Evolutionary conservation across 1,140 invertebrate species (phyloP).

Genomic region (Sarcophaga bullata): DNA sequence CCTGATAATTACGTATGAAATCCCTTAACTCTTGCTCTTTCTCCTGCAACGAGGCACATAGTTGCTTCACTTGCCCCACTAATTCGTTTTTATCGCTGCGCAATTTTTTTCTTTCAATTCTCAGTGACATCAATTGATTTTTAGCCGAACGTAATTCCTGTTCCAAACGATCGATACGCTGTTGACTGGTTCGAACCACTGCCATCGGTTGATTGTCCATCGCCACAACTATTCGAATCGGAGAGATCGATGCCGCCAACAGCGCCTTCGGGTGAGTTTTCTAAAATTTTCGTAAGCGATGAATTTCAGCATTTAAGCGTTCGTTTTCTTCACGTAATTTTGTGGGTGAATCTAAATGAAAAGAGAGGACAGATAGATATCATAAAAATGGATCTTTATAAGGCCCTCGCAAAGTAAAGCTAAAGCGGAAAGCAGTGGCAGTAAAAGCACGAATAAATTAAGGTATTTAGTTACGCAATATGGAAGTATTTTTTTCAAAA

Average conservation of each 20-base stretch:
- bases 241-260: constrained; percentile 58
- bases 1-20: constrained; percentile 94
- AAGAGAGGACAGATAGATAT: neutral
- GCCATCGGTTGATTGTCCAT: constrained; percentile 49
- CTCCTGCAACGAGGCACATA: constrained; percentile 92
- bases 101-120: constrained; percentile 88
- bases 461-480: no score
- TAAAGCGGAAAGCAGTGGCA: no score
- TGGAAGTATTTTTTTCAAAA: no score
- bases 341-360: constrained; percentile 52
- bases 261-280: constrained; percentile 62
- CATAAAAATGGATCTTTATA: no score
- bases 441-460: no score
- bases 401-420: no score
- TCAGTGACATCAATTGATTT: constrained; percentile 74
- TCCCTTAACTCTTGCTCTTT: constrained; percentile 93
- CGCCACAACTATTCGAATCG: constrained; percentile 50
- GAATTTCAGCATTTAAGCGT: constrained; percentile 74
- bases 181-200: constrained; percentile 49
- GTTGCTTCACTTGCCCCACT: constrained; percentile 93
- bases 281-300: constrained; percentile 71
- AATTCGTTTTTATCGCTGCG: constrained; percentile 95
- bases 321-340: constrained; percentile 75
- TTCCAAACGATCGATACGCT: constrained; percentile 66
- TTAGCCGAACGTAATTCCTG: constrained; percentile 71